Evolutionary conservation across 2,113 vertebrate species (phyloP), one percentile per base, ranked within the genome.

Genomic region (Salvelinus alpinus): DNA sequence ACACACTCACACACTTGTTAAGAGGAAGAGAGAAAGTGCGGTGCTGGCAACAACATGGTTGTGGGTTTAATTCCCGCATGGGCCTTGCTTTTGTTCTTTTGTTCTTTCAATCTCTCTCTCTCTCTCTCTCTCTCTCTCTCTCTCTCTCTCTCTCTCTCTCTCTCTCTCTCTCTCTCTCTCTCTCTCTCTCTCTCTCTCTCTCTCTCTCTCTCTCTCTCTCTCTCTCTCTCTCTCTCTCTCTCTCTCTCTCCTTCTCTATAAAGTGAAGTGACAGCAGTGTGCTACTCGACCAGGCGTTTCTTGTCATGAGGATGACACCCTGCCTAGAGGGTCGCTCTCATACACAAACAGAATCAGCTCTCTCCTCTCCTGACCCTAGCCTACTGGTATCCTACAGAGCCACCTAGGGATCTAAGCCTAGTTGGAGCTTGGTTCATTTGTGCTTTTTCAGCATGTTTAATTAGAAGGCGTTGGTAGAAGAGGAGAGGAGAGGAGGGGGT

Each of bases 361-460:
- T 44, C 38, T 11, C 9, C 38, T 66, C 13, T 64, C 73, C 25
- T 80, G 68, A 71, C 78, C 73, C 47, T 20, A 71, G 29, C 70
- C 54, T 18, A 13, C 16, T 54, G 14, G 69, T 66, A 74, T 80
- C 44, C 48, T 51, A 13, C 64, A 72, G 68, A 24, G 29, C 29
- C 73, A 73, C 67, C 24, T 9, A 51, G 66, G 73, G 57, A 69
- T 72, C 62, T 20, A 64, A 68, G 84, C 64, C 78, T 64, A 60
- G 78, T 82, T 82, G 74, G 47, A 72, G 75, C 84, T 73, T 68
- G 47, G 76, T 79, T 85, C 73, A 86, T 86, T 86, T 90, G 80
- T 79, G 73, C 84, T 84, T 85, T 86, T 88, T 87, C 71, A 79
- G 77, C 81, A 82, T 73, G 85, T 88, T 75, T 89, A 89, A 86